phyloP scores from a whole-genome alignment of 2,113 vertebrate genomes.

The Perccottus glenii region DNA sequence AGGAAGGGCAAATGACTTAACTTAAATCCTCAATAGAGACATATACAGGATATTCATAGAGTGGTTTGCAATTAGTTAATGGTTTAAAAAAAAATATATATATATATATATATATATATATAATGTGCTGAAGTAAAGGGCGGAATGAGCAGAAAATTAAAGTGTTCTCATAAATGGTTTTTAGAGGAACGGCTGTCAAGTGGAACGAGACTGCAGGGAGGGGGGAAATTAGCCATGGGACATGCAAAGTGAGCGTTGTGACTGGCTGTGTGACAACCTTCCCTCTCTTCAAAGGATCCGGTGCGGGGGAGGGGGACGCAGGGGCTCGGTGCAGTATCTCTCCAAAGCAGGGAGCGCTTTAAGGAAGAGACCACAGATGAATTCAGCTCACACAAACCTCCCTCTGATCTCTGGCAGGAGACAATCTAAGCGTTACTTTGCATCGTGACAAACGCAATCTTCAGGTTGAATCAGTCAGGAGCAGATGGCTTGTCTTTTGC shows the following conservation, averaged over 20 bases:
- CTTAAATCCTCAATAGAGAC: slow-evolving; percentile 26
- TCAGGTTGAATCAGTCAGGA: too few relatives aligned
- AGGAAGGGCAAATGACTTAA: slow-evolving; percentile 30
- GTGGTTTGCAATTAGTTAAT: slow-evolving; percentile 51
- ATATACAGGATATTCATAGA: slow-evolving; percentile 51
- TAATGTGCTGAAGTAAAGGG: slow-evolving; percentile 24
- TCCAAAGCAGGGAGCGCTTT: slow-evolving; percentile 28
- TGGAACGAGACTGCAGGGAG: slow-evolving; percentile 58
- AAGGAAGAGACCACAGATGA: slow-evolving; percentile 31
- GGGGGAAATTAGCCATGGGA: slow-evolving; percentile 65
- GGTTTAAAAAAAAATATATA: slow-evolving; percentile 56
- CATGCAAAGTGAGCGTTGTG: slow-evolving; percentile 53
- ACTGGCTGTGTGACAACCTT: slow-evolving; percentile 51
- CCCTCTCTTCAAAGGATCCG: slow-evolving; percentile 45
- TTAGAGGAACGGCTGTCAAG: slow-evolving; percentile 62
- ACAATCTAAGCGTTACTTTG: not conserved
- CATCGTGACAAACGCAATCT: too few relatives aligned
- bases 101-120: too few relatives aligned
- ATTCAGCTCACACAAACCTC: slow-evolving; percentile 12
- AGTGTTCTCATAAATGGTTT: slow-evolving; percentile 66
- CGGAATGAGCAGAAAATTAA: slow-evolving; percentile 60
- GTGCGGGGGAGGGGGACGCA: not conserved
- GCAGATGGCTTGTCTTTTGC: too few relatives aligned
- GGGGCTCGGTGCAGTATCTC: slow-evolving; percentile 28
- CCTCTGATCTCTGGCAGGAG: slow-evolving; percentile 2